A percentile compares a stretch with the other conserved stretches of the same genome.
phyloP scores from a whole-genome alignment of 2,888 invertebrate genomes.

The Argynnis bischoffii region DNA sequence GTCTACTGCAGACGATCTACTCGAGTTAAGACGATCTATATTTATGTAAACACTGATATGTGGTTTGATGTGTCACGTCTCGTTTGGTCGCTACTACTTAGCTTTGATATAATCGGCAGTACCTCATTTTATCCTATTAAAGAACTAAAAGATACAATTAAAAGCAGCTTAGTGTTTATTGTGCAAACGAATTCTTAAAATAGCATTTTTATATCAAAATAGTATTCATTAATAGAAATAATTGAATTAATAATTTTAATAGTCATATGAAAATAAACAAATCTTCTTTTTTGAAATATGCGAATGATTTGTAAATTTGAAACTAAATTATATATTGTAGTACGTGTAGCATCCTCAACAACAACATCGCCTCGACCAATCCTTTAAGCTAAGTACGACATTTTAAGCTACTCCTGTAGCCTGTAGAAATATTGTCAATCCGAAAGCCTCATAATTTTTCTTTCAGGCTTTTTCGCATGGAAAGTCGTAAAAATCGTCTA shows the following conservation, averaged over 20 bases:
- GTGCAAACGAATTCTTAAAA: slow-evolving; percentile 30
- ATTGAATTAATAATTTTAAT: slow-evolving; percentile 32
- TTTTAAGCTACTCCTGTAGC: slow-evolving; percentile 39
- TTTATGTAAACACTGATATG: slow-evolving; percentile 69
- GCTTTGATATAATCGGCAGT: slow-evolving; percentile 49
- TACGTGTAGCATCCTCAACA: slow-evolving; percentile 17
- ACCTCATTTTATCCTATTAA: slow-evolving; percentile 36
- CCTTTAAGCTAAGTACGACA: slow-evolving; percentile 38
- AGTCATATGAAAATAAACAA: slow-evolving; percentile 34
- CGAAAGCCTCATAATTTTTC: slow-evolving; percentile 58
- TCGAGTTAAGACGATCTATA: slow-evolving; percentile 54
- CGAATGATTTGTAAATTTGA: slow-evolving; percentile 11
- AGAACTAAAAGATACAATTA: slow-evolving; percentile 25
- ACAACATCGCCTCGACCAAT: slow-evolving; percentile 22
- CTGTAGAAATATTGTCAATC: slow-evolving; percentile 66
- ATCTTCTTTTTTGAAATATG: slow-evolving; percentile 14
- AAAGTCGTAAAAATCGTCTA: slow-evolving; percentile 69
- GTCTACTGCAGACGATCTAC: slow-evolving; percentile 50
- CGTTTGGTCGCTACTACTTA: slow-evolving; percentile 66
- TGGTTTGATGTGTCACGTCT: slow-evolving; percentile 78
- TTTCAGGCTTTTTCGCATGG: slow-evolving; percentile 54
- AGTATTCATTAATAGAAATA: slow-evolving; percentile 33
- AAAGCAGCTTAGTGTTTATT: slow-evolving; percentile 26
- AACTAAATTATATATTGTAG: slow-evolving; percentile 2
- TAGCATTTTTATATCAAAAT: slow-evolving; percentile 37